phyloP scores from a whole-genome alignment of 2,113 vertebrate species.

The Pedionomus torquatus region DNA sequence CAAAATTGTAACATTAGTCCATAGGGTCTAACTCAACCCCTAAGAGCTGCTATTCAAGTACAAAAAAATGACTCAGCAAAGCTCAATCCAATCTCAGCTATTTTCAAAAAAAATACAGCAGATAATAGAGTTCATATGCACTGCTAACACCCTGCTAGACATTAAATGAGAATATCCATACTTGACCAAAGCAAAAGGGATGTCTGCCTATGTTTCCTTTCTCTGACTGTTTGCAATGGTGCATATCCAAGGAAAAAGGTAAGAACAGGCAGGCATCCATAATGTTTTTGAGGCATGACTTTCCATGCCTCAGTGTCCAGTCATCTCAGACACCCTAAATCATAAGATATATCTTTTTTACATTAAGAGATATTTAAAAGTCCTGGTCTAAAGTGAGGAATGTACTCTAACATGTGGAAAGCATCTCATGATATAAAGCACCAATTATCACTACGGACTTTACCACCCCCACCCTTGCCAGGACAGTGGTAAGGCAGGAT shows the following conservation, averaged over 20 bases:
- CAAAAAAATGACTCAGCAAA: background rate
- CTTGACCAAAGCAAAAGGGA: background rate
- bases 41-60: background rate
- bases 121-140: background rate
- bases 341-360: background rate
- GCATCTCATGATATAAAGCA: background rate
- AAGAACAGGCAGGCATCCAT: background rate
- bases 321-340: background rate
- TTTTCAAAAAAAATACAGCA: background rate
- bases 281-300: background rate
- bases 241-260: background rate
- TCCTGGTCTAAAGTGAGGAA: background rate
- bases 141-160: background rate
- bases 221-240: background rate
- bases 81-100: background rate
- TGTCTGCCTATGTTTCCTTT: background rate
- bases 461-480: rapidly evolving
- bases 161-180: background rate
- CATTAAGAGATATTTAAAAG: background rate
- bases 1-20: background rate
- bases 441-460: background rate
- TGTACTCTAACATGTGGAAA: background rate
- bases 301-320: background rate
- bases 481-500: background rate
- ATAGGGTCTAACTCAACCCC: background rate